Evolutionary conservation across 2,888 invertebrate genomes (phyloP).

Genomic region (Drosophila yooni): DNA sequence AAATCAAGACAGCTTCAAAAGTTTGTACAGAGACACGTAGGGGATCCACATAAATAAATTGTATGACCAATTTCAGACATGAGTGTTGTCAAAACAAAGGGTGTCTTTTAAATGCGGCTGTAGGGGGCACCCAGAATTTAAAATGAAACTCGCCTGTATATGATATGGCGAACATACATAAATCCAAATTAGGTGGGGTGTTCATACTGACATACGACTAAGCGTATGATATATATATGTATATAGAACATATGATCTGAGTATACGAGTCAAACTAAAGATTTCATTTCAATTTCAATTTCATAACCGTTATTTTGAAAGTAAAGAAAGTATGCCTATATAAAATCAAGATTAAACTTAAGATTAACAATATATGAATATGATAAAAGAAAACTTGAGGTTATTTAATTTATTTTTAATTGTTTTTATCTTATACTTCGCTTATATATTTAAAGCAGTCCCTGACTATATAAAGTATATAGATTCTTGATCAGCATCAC

Average conservation of each 20-base stretch:
- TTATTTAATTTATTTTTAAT: neutral
- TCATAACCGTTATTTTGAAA: neutral
- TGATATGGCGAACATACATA: conserved; percentile 9
- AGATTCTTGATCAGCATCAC: neutral
- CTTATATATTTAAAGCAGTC: neutral
- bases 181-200: conserved; percentile 10
- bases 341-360: neutral
- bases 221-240: neutral
- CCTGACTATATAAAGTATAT: neutral
- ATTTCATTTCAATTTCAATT: neutral
- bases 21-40: neutral
- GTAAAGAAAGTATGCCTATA: neutral
- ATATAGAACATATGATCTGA: neutral
- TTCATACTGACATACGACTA: neutral
- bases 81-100: conserved; percentile 3
- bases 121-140: conserved; percentile 1
- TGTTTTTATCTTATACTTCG: neutral
- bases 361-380: neutral
- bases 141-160: conserved; percentile 10
- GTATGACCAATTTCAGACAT: conserved; percentile 28
- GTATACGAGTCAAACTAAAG: neutral
- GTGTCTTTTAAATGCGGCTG: conserved; percentile 1
- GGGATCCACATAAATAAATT: conserved; percentile 17
- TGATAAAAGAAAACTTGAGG: too few relatives aligned
- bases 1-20: conserved; percentile 1